Percentiles rank a stretch among this genome's conserved stretches.
Evolutionary conservation across 1,140 invertebrate species (phyloP).

Genomic region (Phymastichus coffea): DNA sequence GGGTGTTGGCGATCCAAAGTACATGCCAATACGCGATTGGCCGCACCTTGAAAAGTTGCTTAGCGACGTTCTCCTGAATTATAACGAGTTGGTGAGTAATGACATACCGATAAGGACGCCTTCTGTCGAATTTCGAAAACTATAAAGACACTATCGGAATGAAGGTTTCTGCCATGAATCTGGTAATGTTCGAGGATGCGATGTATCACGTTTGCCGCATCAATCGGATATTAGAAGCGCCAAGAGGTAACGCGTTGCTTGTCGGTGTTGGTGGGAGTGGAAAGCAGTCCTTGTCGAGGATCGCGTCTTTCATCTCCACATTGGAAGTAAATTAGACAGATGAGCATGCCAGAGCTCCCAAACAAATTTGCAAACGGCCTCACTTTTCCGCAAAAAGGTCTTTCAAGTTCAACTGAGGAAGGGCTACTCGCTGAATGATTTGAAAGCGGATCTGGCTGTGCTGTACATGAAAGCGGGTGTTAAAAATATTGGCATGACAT

Average conservation of each 20-base stretch:
- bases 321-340: constrained; percentile 79
- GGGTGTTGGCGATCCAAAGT: constrained; percentile 89
- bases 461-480: constrained; percentile 86
- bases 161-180: constrained; percentile 85
- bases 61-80: constrained; percentile 78
- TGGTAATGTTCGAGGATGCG: constrained; percentile 94
- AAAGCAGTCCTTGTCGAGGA: constrained; percentile 81
- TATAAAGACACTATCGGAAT: too few species aligned
- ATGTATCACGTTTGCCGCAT: constrained; percentile 91
- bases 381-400: constrained; percentile 36
- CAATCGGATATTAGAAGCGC: constrained; percentile 88
- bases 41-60: constrained; percentile 72
- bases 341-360: too few species aligned
- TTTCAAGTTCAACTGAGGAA: constrained; percentile 85
- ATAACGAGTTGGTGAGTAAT: constrained; percentile 81
- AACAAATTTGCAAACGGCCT: too few species aligned
- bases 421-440: constrained; percentile 81
- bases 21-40: constrained; percentile 77
- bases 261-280: constrained; percentile 94
- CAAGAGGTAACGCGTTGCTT: constrained; percentile 86
- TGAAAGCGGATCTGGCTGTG: constrained; percentile 79
- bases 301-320: constrained; percentile 85
- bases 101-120: too few species aligned
- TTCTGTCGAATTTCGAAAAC: too few species aligned
- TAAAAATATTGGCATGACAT: constrained; percentile 84